Evolutionary conservation across 2,888 invertebrate genomes (phyloP), one percentile per base, ranked within the genome.

Genomic region (Pristionchus exspectatus): DNA sequence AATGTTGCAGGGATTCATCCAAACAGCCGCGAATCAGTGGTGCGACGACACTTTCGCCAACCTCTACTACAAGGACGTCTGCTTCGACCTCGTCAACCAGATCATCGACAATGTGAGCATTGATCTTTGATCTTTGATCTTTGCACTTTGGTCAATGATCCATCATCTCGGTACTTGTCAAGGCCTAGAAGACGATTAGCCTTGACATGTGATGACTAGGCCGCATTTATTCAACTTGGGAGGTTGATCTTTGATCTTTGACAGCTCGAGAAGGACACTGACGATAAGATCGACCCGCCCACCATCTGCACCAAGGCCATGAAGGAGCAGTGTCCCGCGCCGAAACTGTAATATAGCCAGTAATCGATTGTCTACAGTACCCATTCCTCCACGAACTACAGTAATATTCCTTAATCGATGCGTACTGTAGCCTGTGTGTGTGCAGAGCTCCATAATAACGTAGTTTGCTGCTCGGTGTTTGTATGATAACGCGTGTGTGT

Each of bases 71-170:
- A 56, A 33, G 50, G 33, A 85, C 84, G 84, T 85, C 84, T 85
- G 84, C 84, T 85, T 27, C 84, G 84, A 85, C 21, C 84, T 85
- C 84, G 84, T 85, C 33, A 85, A 85, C 59, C 33, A 33, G 59
- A 59, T 85, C 21, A 33, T 33, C n/a, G 84, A 85, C 10, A 21
- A 56, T 1, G 84, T 85, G 54, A 21, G 83, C 30, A 14, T n/a
- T 81, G 81, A 81, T 81, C 81, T 50, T 81, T 50, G 81, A 81
- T 54, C 50, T 54, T 81, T 81, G 81, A 27, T 2, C 33, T 27
- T 10, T 69, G 69, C 5, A 30, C 69, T 44, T 9, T 77, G 7
- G 9, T 24, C 21, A 12, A 33, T 7, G 33, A 14, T 72, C 72
- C 38, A 4, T 33, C 72, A 33, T 33, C 72, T 12, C 4, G 18